A percentile compares a stretch with the other conserved stretches of the same genome.
phyloP scores from a whole-genome alignment of 2,113 vertebrate species.

The Sclerurus mexicanus region DNA sequence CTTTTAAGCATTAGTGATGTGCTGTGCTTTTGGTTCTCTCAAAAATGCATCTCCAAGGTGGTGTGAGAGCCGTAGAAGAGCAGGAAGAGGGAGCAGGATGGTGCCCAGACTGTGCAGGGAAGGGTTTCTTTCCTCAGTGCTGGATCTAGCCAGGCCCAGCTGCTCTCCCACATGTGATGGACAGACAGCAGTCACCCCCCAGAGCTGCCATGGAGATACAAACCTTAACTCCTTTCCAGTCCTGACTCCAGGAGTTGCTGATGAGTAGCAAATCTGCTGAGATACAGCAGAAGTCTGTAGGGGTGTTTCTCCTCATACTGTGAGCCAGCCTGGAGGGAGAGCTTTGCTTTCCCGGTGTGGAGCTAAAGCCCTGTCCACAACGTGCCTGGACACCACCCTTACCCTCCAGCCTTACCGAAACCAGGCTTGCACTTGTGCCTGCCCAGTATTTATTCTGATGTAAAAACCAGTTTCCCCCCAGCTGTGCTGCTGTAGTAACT shows the following conservation, averaged over 20 bases:
- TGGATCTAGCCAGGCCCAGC: neutral
- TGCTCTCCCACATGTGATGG: accelerated
- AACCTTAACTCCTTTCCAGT: neutral
- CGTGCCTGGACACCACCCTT: neutral
- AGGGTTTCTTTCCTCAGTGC: neutral
- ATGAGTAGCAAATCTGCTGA: neutral
- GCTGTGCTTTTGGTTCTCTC: neutral
- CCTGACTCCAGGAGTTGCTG: neutral
- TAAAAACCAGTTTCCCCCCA: neutral
- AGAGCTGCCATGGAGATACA: neutral
- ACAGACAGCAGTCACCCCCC: neutral
- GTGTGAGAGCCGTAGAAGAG: neutral
- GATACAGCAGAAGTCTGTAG: neutral
- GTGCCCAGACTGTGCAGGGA: neutral
- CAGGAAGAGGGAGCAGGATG: neutral
- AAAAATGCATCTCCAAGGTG: neutral
- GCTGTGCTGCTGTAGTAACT: neutral
- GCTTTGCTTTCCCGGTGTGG: neutral
- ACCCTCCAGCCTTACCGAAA: neutral
- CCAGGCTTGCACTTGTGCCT: neutral
- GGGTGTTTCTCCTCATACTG: neutral
- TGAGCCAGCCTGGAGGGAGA: neutral
- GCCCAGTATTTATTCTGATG: neutral
- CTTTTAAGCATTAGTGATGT: neutral
- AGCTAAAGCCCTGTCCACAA: neutral